Evolutionary conservation across 2,888 invertebrate species (phyloP), one percentile per base, ranked within the genome.

Genomic region (Nomada lathburiana): DNA sequence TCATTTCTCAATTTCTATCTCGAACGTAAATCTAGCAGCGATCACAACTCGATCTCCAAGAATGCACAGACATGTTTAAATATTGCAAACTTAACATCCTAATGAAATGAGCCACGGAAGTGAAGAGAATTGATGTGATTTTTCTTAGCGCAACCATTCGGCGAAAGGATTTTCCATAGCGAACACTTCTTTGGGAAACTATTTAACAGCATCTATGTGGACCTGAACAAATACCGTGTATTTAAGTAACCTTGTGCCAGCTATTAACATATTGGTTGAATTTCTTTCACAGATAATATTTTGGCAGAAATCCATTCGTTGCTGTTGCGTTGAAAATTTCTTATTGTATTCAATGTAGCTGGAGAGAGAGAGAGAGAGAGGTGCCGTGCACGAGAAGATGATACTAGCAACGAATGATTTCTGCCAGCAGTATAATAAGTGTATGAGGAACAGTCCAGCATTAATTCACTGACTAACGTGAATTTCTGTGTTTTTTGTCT

Each of bases 401-500:
- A 64, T n/a, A 16, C 11, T 36, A 63, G 52, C 59, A 80, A 69
- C 52, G 72, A 89, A 86, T 84, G 82, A 60, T 65, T 90, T 85
- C 83, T 88, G 84, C 80, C 67, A 78, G 53, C 74, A 80, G 57
- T 86, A 52, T 84, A 77, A 52, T 84, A 77, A 86, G 62, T 88
- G 69, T 86, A 83, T 88, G 82, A 89, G 83, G 85, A 89, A 82
- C 78, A 73, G 47, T 85, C 75, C 85, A 86, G 76, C 89, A 83
- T 84, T 76, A 83, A 62, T 86, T 86, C 79, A 88, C 74, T 87
- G 73, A 90, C 89, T 92, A 91, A 92, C 87, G 83, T 70, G 75
- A 69, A 83, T 74, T 88, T 88, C 76, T 92, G 89, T 92, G 89
- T 93, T 92, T 92, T 94, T 90, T 93, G 91, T 93, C 90, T 92